Conservation (phyloP, 2,888 invertebrate species). For the Tricholauxania praeusta region DNA sequence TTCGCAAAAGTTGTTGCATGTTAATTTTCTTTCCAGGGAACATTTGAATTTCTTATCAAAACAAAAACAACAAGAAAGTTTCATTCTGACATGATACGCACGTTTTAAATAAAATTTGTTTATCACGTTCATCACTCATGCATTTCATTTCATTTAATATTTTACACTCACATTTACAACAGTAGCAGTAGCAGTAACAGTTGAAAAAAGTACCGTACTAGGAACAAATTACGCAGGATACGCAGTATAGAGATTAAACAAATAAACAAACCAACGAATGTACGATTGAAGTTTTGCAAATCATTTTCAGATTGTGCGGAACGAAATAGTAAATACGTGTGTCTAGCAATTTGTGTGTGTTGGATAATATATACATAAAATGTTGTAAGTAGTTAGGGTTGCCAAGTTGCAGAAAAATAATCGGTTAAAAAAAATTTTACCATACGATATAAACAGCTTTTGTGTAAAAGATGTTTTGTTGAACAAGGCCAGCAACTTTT, state of each 20-base stretch:
- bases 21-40: too few relatives aligned
- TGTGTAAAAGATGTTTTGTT: too few relatives aligned
- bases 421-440: too few relatives aligned
- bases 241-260: too few relatives aligned
- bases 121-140: conserved; percentile 17
- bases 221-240: conserved; percentile 9
- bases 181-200: too few relatives aligned
- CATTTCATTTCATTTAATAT: conserved; percentile 16
- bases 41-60: too few relatives aligned
- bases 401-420: not conserved
- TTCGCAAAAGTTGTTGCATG: too few relatives aligned
- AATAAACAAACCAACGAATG: not conserved
- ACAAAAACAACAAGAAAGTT: too few relatives aligned
- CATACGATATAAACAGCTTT: too few relatives aligned
- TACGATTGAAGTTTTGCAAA: conserved; percentile 15
- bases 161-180: conserved; percentile 9
- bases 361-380: not conserved
- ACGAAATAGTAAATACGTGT: conserved; percentile 13
- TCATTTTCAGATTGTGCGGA: conserved; percentile 32
- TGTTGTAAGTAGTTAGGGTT: not conserved
- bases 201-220: not conserved
- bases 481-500: too few relatives aligned
- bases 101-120: conserved; percentile 4
- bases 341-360: not conserved
- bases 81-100: too few relatives aligned